Conservation (phyloP, 2,113 vertebrate genomes). For the Crotophaga sulcirostris region DNA sequence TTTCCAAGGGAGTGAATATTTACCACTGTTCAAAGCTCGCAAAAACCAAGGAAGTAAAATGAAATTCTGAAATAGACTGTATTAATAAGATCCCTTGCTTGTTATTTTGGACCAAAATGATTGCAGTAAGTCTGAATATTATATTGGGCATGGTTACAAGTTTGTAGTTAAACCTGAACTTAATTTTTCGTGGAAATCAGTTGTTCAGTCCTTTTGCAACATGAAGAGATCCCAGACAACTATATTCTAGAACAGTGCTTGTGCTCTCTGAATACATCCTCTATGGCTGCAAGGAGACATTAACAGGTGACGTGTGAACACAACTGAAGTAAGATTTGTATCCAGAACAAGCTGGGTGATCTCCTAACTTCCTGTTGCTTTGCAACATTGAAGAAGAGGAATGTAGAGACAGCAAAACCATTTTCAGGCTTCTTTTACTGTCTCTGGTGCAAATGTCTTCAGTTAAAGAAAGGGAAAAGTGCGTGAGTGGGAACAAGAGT, state of each 20-base stretch:
- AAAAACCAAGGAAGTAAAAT: background rate
- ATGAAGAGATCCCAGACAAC: background rate
- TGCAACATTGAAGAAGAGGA: background rate
- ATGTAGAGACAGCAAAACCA: background rate
- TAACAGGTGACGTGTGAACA: background rate
- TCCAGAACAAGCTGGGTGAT: background rate
- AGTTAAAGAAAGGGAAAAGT: background rate
- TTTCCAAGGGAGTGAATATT: background rate
- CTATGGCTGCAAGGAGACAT: background rate
- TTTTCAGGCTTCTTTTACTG: background rate
- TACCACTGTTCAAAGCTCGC: background rate
- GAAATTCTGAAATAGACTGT: background rate
- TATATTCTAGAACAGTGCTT: fast-evolving
- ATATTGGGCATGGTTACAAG: fast-evolving
- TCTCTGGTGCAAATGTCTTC: background rate
- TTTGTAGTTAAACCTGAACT: background rate
- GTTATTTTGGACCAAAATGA: background rate
- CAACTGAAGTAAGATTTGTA: background rate
- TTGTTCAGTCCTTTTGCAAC: background rate
- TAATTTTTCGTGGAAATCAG: background rate
- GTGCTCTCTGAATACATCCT: background rate
- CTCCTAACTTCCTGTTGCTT: background rate
- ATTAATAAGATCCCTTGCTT: background rate
- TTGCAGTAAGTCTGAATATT: background rate
- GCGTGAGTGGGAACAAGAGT: fast-evolving